Conservation (phyloP, 2,888 invertebrate species). For the Leucophora obtusa region DNA sequence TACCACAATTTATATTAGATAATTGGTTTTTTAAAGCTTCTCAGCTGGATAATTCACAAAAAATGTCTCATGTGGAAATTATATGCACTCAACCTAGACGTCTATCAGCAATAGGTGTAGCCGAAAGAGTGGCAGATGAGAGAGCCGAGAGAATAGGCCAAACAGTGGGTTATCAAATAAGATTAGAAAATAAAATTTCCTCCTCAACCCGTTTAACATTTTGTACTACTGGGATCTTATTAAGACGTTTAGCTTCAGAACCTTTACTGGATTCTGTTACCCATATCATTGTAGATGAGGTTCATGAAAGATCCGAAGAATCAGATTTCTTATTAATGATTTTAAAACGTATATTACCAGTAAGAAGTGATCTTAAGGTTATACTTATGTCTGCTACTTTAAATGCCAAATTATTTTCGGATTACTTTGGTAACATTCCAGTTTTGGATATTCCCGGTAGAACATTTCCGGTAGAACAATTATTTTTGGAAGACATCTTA, state of each 20-base stretch:
- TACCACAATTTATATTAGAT: constrained; percentile 96
- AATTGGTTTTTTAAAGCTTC: constrained; percentile 83
- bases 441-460: constrained; percentile 89
- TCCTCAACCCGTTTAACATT: constrained; percentile 90
- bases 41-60: constrained; percentile 73
- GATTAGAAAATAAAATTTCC: constrained; percentile 88
- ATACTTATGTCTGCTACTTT: constrained; percentile 96
- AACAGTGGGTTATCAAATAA: constrained; percentile 84
- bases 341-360: constrained; percentile 85
- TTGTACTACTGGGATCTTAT: constrained; percentile 94
- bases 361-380: constrained; percentile 87
- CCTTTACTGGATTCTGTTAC: constrained; percentile 87
- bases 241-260: constrained; percentile 90
- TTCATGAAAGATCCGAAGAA: constrained; percentile 94
- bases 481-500: constrained; percentile 89
- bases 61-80: constrained; percentile 86
- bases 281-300: constrained; percentile 93
- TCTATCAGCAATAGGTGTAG: constrained; percentile 94
- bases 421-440: constrained; percentile 89
- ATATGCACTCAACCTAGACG: constrained; percentile 95
- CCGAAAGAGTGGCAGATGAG: constrained; percentile 94
- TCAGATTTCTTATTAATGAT: constrained; percentile 93
- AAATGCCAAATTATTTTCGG: constrained; percentile 89
- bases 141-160: constrained; percentile 83
- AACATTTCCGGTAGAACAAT: constrained; percentile 90